Evolutionary conservation across 23 tunicate species (phyloP), one percentile per base, ranked within the genome.

Genomic region (Clavelina lepadiformis): DNA sequence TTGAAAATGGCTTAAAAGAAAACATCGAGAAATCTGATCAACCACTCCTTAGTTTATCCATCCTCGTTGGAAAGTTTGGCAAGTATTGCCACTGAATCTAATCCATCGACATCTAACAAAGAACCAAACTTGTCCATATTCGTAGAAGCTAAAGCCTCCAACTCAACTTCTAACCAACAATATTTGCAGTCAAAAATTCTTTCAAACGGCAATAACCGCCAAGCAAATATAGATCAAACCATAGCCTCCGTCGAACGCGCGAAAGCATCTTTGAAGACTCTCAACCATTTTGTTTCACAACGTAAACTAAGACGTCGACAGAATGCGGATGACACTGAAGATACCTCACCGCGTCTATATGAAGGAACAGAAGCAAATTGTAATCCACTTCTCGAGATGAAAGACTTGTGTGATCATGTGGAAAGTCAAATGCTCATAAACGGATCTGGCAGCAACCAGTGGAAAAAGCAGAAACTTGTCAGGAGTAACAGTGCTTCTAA

Each of bases 181-280:
- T 73, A 58, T 20, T 56, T 71, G 65, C 53, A 56, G 27, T 35
- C 64, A 13, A 71, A 55, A 65, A 19, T 34, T 5, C 36, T 21
- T 20, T 71, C 65, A 29, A 58, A 58, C 15, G 50, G 50, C 3
- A 28, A 29, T 26, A 18, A 5, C 7, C 56, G 66, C 23, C 73
- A 65, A 66, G 65, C 71, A 3, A 38, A 55, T 57, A 28, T 76
- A 13, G 82, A 66, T 37, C 82, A 76, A 34, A 76, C 73, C 2
- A 76, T 76, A 7, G 82, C 82, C 28, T 76, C 82, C 4, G 61
- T 76, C 1, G 73, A 76, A 41, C 56, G 56, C 41, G 82, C 82
- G 7, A 65, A 61, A 29, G 44, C 56, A 2, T 76, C 82, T 37
- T 46, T 76, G n/a, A 66, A 65, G 22, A 76, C 65, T 41, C 30